phyloP scores from a whole-genome alignment of 2,797 vertebrate genomes.

The Sebastiscus tertius region DNA sequence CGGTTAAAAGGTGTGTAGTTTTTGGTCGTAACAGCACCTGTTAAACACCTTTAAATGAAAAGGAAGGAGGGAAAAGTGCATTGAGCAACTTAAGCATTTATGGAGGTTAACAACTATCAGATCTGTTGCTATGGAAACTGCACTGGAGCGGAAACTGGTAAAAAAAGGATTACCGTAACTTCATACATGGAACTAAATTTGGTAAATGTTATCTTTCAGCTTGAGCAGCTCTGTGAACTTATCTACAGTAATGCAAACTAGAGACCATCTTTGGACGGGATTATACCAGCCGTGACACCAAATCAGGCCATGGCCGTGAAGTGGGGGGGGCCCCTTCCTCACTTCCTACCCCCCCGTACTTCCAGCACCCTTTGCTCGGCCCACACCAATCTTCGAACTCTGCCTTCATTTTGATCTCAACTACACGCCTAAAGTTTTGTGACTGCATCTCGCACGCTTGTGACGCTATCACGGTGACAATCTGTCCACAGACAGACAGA shows the following conservation, averaged over 20 bases:
- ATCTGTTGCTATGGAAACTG: background rate
- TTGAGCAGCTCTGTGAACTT: background rate
- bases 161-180: background rate
- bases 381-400: no score
- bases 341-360: no score
- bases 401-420: no score
- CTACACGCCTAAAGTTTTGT: no score
- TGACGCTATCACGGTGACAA: no score
- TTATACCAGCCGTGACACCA: background rate
- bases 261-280: background rate
- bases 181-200: background rate
- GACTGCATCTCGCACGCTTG: no score
- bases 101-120: background rate
- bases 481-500: no score
- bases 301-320: background rate
- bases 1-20: background rate
- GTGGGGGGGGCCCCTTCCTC: no score
- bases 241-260: background rate
- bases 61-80: background rate
- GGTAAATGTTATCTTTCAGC: background rate
- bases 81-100: background rate
- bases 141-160: background rate
- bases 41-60: background rate
- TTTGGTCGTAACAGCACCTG: background rate
- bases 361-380: no score